phyloP scores from a whole-genome alignment of 2,888 invertebrate genomes.

The Nasonia oneida region DNA sequence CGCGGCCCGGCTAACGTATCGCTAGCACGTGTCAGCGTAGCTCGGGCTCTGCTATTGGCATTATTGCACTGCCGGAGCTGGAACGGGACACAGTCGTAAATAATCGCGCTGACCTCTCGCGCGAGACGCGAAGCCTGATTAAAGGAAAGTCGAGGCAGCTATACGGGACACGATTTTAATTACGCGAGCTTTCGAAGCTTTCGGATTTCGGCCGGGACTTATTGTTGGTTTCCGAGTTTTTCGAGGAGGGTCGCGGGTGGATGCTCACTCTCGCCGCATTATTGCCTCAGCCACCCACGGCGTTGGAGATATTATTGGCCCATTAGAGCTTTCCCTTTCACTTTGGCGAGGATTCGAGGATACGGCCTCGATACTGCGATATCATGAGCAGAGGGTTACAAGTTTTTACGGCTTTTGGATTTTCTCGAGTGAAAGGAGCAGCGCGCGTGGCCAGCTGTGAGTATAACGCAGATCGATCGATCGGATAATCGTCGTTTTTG shows the following conservation, averaged over 20 bases:
- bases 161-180: constrained; percentile 7
- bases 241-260: not conserved
- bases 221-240: not conserved
- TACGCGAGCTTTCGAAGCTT: constrained; percentile 20
- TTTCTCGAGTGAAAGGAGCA: not conserved
- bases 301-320: constrained; percentile 12
- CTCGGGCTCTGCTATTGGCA: constrained; percentile 58
- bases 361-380: not conserved
- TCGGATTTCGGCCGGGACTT: constrained; percentile 9
- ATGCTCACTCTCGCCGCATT: not conserved
- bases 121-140: constrained; percentile 66
- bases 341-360: not conserved
- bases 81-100: constrained; percentile 67
- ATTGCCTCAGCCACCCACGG: not conserved
- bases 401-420: constrained; percentile 24
- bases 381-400: constrained; percentile 8
- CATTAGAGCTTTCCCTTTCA: constrained; percentile 19
- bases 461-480: not conserved
- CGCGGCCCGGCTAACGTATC: constrained; percentile 75
- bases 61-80: constrained; percentile 38
- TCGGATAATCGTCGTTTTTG: not conserved
- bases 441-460: not conserved
- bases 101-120: constrained; percentile 66
- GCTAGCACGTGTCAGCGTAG: constrained; percentile 75
- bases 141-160: constrained; percentile 63